Percentiles rank a stretch among this genome's conserved stretches.
Evolutionary conservation across 2,888 invertebrate genomes (phyloP).

Genomic region (Limenitis arthemis): DNA sequence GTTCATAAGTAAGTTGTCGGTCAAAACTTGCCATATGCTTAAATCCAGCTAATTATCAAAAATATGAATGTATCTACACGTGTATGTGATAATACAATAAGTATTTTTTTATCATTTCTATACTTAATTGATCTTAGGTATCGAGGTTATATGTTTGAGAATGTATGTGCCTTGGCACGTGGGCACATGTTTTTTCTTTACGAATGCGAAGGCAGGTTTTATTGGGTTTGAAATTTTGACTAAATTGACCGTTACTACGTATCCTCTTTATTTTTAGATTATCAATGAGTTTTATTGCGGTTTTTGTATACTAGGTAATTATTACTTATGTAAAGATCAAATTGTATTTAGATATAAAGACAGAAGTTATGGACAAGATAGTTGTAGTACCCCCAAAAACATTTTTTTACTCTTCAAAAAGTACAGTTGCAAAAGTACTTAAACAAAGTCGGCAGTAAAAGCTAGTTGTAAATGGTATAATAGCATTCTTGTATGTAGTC

Average conservation of each 20-base stretch:
- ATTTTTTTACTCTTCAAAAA: too few species aligned
- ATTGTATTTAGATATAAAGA: too few species aligned
- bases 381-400: too few species aligned
- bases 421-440: too few species aligned
- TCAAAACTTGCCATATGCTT: too few species aligned
- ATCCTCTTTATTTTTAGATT: neutral
- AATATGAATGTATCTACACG: neutral
- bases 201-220: constrained; percentile 15
- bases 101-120: constrained; percentile 3
- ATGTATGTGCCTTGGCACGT: constrained; percentile 51
- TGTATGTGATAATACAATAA: neutral
- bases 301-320: neutral
- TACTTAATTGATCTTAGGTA: constrained; percentile 2
- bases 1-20: too few species aligned
- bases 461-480: too few species aligned
- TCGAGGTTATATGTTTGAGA: constrained; percentile 9
- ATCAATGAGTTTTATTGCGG: neutral
- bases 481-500: too few species aligned
- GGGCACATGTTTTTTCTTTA: constrained; percentile 40
- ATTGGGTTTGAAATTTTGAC: constrained; percentile 13
- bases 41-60: too few species aligned
- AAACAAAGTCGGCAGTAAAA: too few species aligned
- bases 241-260: constrained; percentile 10
- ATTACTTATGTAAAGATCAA: neutral
- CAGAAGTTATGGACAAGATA: too few species aligned